These are phyloP conservation scores for Enteromius argenteus DNA, from an alignment of 2,797 vertebrate species.

Conservation along the genomic window DNA sequence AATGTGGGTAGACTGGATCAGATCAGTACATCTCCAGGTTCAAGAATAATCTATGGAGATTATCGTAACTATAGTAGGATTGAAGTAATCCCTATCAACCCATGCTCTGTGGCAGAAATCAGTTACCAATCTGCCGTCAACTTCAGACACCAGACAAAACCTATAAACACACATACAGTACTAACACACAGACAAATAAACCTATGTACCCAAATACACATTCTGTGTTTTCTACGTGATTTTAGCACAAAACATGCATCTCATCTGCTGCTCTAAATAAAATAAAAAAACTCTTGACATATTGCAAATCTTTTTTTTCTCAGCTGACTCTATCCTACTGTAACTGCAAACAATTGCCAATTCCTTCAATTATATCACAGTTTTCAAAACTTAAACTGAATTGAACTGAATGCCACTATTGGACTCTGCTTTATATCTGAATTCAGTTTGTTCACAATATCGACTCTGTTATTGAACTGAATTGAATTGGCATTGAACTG, in stretches of 20 bases:
- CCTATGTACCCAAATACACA: background rate
- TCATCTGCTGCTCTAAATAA: background rate
- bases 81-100: conserved; percentile 76
- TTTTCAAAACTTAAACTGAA: background rate
- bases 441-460: background rate
- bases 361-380: background rate
- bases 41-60: conserved; percentile 79
- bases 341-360: background rate
- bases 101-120: conserved; percentile 66
- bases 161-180: background rate
- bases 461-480: background rate
- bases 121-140: conserved; percentile 58
- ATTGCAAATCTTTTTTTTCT: background rate
- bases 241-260: background rate
- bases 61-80: conserved; percentile 76
- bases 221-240: background rate
- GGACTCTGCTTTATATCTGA: background rate
- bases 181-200: background rate
- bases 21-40: conserved; percentile 60
- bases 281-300: background rate
- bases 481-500: background rate
- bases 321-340: background rate
- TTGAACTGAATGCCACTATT: background rate
- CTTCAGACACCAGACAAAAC: background rate
- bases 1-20: conserved; percentile 64